These are phyloP conservation scores for Syrista parreyssii DNA, from an alignment of 2,888 invertebrate species.

Conservation along the genomic window DNA sequence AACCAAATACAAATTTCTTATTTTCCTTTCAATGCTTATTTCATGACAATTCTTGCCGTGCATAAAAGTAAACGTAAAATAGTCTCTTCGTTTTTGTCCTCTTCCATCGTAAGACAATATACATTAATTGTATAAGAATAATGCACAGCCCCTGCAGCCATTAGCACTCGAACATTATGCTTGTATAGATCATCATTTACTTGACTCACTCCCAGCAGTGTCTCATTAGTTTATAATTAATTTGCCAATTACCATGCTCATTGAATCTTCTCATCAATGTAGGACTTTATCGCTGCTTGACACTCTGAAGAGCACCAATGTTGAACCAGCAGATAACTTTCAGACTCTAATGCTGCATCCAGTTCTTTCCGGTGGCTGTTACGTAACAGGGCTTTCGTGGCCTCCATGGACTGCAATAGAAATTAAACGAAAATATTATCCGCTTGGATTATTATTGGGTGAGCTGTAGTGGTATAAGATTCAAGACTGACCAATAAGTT, in stretches of 20 bases:
- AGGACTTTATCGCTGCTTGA: constrained; percentile 68
- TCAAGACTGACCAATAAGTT: not conserved
- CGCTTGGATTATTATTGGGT: not conserved
- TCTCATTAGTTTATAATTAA: constrained; percentile 27
- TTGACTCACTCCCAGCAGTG: not conserved
- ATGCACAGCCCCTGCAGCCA: not conserved
- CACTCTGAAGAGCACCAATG: constrained; percentile 83
- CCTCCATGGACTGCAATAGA: constrained; percentile 72
- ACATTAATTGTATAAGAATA: not conserved
- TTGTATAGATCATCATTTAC: not conserved
- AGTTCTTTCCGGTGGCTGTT: constrained; percentile 71
- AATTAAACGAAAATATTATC: not conserved
- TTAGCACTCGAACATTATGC: not conserved
- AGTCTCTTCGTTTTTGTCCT: not conserved
- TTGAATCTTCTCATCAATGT: constrained; percentile 57
- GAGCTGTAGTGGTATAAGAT: not conserved
- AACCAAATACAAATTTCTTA: not conserved
- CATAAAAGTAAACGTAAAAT: not conserved
- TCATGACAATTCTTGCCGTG: not conserved
- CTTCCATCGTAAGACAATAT: not conserved
- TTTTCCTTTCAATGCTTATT: not conserved
- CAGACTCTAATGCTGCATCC: constrained; percentile 74
- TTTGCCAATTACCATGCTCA: constrained; percentile 39
- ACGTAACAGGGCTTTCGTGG: constrained; percentile 71
- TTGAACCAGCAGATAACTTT: constrained; percentile 76